These are phyloP conservation scores for Heptranchias perlo DNA, from an alignment of 2,113 vertebrate genomes.

Conservation along the genomic window DNA sequence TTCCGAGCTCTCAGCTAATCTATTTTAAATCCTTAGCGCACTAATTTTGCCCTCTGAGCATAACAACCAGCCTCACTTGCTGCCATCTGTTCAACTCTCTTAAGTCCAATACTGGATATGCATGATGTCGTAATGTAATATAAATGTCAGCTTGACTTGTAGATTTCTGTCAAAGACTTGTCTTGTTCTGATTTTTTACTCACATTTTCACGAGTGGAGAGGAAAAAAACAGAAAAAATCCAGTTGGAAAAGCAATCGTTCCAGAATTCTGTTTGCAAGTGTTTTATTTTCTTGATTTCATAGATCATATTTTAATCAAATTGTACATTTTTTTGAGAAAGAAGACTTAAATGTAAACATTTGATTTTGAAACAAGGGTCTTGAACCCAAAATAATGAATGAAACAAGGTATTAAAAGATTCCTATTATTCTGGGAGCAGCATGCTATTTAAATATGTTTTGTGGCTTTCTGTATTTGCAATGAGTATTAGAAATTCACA, in stretches of 20 bases:
- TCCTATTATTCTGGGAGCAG: not conserved
- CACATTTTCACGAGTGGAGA: not conserved
- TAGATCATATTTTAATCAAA: not conserved
- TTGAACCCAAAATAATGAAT: not conserved
- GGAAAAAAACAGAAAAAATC: not conserved
- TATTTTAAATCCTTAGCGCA: not conserved
- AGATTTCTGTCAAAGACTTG: not conserved
- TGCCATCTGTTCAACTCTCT: not conserved
- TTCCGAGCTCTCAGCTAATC: not conserved
- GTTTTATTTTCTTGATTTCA: not conserved
- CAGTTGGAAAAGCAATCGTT: not conserved
- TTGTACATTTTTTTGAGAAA: not conserved
- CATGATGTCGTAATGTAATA: not conserved
- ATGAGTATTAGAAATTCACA: not conserved
- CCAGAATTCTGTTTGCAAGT: not conserved
- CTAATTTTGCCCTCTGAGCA: not conserved
- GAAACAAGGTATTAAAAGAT: not conserved
- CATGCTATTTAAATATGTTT: not conserved
- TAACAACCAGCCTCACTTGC: not conserved
- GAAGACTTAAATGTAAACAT: not conserved
- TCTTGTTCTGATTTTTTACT: not conserved
- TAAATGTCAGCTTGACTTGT: not conserved
- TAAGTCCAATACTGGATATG: not conserved
- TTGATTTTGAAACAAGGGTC: not conserved
- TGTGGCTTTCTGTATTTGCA: not conserved